Evolutionary conservation across 1,140 invertebrate genomes (phyloP).

Genomic region (Calliopsis andreniformis): DNA sequence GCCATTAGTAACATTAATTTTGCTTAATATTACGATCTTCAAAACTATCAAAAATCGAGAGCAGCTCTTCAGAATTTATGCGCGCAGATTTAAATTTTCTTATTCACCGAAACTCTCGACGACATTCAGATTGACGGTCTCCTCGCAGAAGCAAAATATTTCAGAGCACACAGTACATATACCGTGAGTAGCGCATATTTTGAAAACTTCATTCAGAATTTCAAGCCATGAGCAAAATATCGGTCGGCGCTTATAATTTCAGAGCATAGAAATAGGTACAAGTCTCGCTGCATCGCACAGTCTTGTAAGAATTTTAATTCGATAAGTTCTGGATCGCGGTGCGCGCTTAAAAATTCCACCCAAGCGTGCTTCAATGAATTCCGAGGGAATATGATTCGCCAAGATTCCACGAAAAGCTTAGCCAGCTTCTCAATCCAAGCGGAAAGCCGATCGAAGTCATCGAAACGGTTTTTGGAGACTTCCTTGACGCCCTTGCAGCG

Average conservation of each 20-base stretch:
- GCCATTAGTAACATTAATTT: no score
- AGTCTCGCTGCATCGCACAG: neutral
- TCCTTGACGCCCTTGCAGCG: neutral
- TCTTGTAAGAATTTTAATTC: slow-evolving; percentile 14
- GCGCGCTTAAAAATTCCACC: slow-evolving; percentile 20
- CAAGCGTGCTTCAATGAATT: neutral
- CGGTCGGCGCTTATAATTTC: slow-evolving; percentile 1
- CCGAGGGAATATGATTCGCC: neutral
- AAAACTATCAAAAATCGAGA: no score
- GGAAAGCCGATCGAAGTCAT: neutral
- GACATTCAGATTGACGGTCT: no score
- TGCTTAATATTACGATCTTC: no score
- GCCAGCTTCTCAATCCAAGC: neutral
- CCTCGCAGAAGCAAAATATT: no score
- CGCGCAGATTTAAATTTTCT: no score
- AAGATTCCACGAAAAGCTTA: neutral
- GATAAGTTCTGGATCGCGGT: neutral
- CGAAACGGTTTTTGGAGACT: no score
- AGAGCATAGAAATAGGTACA: neutral
- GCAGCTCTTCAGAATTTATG: no score
- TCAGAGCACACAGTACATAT: no score
- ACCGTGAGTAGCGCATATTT: no score
- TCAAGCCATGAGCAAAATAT: neutral
- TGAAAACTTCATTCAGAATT: neutral
- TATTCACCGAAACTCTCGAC: no score